Conservation (phyloP, 2,113 vertebrate species). For the Lethenteron reissneri region DNA sequence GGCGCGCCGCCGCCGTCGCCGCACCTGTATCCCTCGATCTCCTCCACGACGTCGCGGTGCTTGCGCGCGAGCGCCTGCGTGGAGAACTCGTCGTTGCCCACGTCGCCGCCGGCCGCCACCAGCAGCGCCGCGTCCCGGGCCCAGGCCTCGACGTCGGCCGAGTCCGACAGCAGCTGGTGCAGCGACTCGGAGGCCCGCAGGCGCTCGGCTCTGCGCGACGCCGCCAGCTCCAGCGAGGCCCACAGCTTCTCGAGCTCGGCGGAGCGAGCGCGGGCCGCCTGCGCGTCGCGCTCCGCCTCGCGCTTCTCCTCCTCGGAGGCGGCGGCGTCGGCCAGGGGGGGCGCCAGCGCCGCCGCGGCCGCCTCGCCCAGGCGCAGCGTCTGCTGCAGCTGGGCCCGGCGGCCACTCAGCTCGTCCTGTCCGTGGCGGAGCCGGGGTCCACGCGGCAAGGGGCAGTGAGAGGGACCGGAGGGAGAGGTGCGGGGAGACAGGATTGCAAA, state of each 20-base stretch:
- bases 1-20: background rate
- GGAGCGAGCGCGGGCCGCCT: slow-evolving; percentile 16
- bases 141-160: slow-evolving; percentile 61
- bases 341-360: slow-evolving; percentile 41
- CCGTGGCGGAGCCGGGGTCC: too few relatives aligned
- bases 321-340: slow-evolving; percentile 30
- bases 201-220: slow-evolving; percentile 30
- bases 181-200: slow-evolving; percentile 43
- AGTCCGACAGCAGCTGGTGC: slow-evolving; percentile 65
- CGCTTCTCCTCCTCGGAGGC: background rate
- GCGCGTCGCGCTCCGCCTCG: slow-evolving; percentile 16
- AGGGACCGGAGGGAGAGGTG: too few relatives aligned
- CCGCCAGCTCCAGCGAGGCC: slow-evolving; percentile 41
- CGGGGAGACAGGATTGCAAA: too few relatives aligned
- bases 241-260: slow-evolving; percentile 42
- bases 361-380: slow-evolving; percentile 42
- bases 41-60: slow-evolving; percentile 63
- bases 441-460: too few relatives aligned
- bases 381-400: slow-evolving; percentile 42
- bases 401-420: slow-evolving; percentile 53
- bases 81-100: slow-evolving; percentile 69
- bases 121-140: slow-evolving; percentile 34
- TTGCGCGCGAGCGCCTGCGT: slow-evolving; percentile 56
- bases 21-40: slow-evolving; percentile 44
- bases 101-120: slow-evolving; percentile 47